These are phyloP conservation scores for Dufourea novaeangliae DNA, from an alignment of 1,140 invertebrate genomes.

Conservation along the genomic window DNA sequence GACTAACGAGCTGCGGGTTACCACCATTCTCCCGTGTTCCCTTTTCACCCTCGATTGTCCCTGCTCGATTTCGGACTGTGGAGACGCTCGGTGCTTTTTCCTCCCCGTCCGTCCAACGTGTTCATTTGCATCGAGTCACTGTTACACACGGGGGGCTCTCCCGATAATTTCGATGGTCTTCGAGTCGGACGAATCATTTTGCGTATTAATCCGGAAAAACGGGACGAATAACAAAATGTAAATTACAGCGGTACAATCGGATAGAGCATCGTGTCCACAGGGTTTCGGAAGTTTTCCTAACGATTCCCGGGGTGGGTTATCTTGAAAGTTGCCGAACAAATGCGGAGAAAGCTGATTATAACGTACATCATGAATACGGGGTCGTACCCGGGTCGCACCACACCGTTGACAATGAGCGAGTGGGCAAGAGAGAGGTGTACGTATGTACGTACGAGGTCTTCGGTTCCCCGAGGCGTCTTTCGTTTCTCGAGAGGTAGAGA, in stretches of 20 bases:
- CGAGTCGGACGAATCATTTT: too few species aligned
- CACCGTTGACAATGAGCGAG: constrained; percentile 44
- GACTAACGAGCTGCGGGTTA: constrained; percentile 40
- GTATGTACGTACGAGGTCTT: constrained; percentile 22
- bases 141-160: neutral
- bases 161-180: too few species aligned
- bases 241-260: too few species aligned
- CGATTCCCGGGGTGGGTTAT: neutral
- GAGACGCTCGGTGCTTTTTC: neutral
- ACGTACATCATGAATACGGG: constrained; percentile 25
- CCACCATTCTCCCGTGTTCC: constrained; percentile 7
- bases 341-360: constrained; percentile 19
- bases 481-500: constrained; percentile 19
- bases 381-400: too few species aligned
- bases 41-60: constrained; percentile 32
- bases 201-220: too few species aligned
- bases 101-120: neutral
- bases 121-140: neutral
- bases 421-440: constrained; percentile 1
- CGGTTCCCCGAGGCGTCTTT: constrained; percentile 58
- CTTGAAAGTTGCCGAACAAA: constrained; percentile 18
- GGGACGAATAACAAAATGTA: too few species aligned
- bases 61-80: neutral
- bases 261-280: neutral
- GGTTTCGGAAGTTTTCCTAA: constrained; percentile 2